Evolutionary conservation across 2,113 vertebrate species (phyloP), one percentile per base, ranked within the genome.

Genomic region (Megaleporinus macrocephalus): DNA sequence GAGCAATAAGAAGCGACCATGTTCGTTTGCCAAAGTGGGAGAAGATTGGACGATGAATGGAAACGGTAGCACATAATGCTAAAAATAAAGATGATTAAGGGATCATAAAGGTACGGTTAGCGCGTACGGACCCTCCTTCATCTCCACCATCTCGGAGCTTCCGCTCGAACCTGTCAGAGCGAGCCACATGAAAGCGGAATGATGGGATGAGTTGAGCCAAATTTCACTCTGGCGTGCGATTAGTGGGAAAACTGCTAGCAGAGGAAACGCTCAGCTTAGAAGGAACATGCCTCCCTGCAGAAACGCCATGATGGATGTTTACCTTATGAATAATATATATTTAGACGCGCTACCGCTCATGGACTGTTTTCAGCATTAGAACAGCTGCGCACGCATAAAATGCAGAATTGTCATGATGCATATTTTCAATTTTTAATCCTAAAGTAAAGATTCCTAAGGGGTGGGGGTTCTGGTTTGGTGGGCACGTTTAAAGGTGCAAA

Each of bases 31-130:
- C 27, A 49, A 30, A 72, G 55, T 51, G 79, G 44, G 30, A 44
- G 51, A 33, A 30, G 26, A 51, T 26, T 10, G 26, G 61, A 69
- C 62, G 78, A 51, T 24, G 57, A 59, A 70, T 81, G 61, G 44
- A 63, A 63, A 71, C 30, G 22, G 66, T 44, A 44, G 62, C 26
- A 51, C 11, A 59, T 47, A 59, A 59, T 3, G 24, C 36, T 33
- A 49, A 72, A 18, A 51, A 80, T 44, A 33, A n/a, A 30, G 61
- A 49, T 73, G 41, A 57, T 16, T 44, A 63, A 30, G 13, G 49
- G 4, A 69, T 13, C 20, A 69, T 22, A 22, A 80, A 80, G 36
- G 51, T 15, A 47, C 36, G 30, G 3, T 49, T 51, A 79, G 55
- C 5, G 9, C 55, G 27, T 29, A 79, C 3, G 4, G 24, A 11